Conservation (phyloP, 2,113 vertebrate genomes). For the Bambusicola thoracicus region DNA sequence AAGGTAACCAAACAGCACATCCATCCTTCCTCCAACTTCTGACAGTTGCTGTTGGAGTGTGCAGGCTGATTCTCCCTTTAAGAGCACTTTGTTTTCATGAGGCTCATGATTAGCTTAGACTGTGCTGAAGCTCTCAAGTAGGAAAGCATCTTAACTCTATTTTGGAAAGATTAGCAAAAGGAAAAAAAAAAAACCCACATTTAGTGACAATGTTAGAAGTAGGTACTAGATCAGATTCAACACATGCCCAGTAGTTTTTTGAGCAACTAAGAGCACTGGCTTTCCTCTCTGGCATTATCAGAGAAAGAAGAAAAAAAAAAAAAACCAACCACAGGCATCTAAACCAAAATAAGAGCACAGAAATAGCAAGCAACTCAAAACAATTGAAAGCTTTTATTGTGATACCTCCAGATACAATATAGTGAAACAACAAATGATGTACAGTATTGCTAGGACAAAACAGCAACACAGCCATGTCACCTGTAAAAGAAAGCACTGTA, state of each 20-base stretch:
- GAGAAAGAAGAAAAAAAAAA: background rate
- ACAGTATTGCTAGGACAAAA: slow-evolving; percentile 87
- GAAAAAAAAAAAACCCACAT: background rate
- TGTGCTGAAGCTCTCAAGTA: background rate
- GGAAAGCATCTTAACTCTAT: background rate
- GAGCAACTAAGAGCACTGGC: background rate
- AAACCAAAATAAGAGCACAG: background rate
- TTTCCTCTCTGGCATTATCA: background rate
- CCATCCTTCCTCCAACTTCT: background rate
- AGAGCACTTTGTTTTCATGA: background rate
- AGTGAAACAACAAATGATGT: slow-evolving; percentile 90
- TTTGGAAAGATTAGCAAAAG: background rate
- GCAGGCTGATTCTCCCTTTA: background rate
- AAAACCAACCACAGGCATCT: background rate
- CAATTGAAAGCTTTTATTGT: slow-evolving; percentile 91
- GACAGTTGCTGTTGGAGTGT: background rate
- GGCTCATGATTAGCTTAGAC: background rate
- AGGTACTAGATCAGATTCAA: background rate
- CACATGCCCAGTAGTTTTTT: background rate
- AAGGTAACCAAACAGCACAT: background rate
- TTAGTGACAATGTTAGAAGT: background rate
- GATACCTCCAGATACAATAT: slow-evolving; percentile 91
- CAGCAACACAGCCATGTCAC: slow-evolving; percentile 81
- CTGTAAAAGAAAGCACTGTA: slow-evolving; percentile 77
- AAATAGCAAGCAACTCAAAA: slow-evolving; percentile 56